Evolutionary conservation across 2,888 invertebrate genomes (phyloP), one percentile per base, ranked within the genome.

Genomic region (Alitta virens): DNA sequence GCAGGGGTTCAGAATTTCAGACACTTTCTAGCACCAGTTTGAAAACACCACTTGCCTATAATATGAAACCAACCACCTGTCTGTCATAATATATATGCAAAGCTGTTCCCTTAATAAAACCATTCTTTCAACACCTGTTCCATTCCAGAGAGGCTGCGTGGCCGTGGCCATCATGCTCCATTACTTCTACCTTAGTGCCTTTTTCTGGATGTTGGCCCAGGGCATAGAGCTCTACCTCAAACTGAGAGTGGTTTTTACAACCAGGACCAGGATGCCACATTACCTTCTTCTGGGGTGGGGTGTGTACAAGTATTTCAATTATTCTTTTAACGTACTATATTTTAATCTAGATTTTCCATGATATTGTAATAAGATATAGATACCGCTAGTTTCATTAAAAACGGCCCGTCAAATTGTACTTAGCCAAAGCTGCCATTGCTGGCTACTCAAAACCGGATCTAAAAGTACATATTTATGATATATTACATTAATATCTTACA

Each of bases 161-260:
- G 40, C 64, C 2, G 68, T 72, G 24, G 69, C 72, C 18, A 63
- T 70, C 2, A 50, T 67, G 23, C 65, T 72, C 12, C 68, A 70
- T 53, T 72, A 71, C 56, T 65, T 72, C 38, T 70, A 66, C 60
- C 63, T 71, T 60, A 53, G 63, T 1, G 68, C 70, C 9, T 70
- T 72, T 52, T 64, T 66, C n/a, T 63, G 69, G 62, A 72, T 72
- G 72, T 56, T 72, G 52, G 68, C 68, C 2, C 68, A 71, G 49
- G 72, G 72, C 1, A 64, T 71, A 0, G 66, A 71, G 46, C 65
- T 72, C 18, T 70, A 65, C 54, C 65, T 68, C 52, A 69, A 68
- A 54, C 61, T 71, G 7, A 62, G 68, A 51, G 46, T 62, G n/a
- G 69, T 67, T 18, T 68, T 70, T 50, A 49, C 55, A 12, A 42